These are phyloP conservation scores for Gymnocheta viridis DNA, from an alignment of 2,888 invertebrate genomes.

Conservation along the genomic window DNA sequence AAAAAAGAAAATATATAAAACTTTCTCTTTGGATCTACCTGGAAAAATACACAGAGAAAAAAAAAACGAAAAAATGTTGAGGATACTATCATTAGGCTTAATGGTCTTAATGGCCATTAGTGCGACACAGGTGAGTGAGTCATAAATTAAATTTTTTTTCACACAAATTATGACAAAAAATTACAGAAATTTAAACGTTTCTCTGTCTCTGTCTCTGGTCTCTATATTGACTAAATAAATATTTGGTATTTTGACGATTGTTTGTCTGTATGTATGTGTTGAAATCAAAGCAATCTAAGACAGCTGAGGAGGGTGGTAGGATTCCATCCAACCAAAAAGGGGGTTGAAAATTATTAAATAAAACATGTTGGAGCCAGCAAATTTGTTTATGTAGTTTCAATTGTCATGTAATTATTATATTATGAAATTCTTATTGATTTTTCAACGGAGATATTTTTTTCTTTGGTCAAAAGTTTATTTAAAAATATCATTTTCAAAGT, in stretches of 20 bases:
- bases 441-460: not conserved
- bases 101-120: slow-evolving; percentile 66
- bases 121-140: slow-evolving; percentile 71
- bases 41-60: not conserved
- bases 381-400: not conserved
- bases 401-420: slow-evolving; percentile 22
- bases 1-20: slow-evolving; percentile 12
- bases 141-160: slow-evolving; percentile 26
- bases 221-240: not conserved
- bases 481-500: not conserved
- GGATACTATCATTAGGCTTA: slow-evolving; percentile 66
- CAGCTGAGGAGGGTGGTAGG: not conserved
- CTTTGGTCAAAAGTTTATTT: not conserved
- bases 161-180: too few relatives aligned
- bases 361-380: slow-evolving; percentile 35
- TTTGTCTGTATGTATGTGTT: slow-evolving; percentile 3
- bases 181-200: not conserved
- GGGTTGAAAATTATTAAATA: slow-evolving; percentile 7
- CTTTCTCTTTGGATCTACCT: slow-evolving; percentile 31
- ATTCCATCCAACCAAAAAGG: not conserved
- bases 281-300: not conserved
- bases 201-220: not conserved
- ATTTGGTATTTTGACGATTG: not conserved
- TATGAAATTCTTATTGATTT: slow-evolving; percentile 41
- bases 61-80: slow-evolving; percentile 60